Conservation (phyloP, 1,140 invertebrate species). For the Listronotus bonariensis region DNA sequence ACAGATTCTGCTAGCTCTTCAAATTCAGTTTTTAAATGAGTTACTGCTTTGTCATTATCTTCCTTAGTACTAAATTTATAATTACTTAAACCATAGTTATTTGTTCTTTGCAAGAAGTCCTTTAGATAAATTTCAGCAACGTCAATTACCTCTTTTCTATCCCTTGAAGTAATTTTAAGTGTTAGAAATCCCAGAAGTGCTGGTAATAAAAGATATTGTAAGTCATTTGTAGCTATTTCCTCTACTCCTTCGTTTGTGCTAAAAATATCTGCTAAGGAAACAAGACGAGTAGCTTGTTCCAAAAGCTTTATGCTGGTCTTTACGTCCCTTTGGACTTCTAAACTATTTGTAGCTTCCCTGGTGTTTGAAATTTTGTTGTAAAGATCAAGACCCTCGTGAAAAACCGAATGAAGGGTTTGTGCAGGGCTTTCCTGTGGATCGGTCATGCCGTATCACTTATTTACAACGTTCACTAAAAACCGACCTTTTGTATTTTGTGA, state of each 20-base stretch:
- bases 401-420: conserved; percentile 55
- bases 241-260: conserved; percentile 86
- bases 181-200: conserved; percentile 78
- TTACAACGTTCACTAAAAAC: too few relatives aligned
- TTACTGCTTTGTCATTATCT: conserved; percentile 24
- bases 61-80: conserved; percentile 44
- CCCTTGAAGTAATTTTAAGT: conserved; percentile 67
- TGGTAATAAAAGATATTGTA: conserved; percentile 84
- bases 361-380: conserved; percentile 63
- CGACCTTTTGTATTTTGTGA: too few relatives aligned
- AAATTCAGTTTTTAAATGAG: conserved; percentile 44
- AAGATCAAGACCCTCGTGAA: conserved; percentile 64
- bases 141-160: conserved; percentile 71
- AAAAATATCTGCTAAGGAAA: conserved; percentile 80
- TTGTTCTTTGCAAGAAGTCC: conserved; percentile 80
- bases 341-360: conserved; percentile 64
- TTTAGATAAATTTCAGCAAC: conserved; percentile 82
- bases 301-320: conserved; percentile 72
- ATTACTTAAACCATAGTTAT: conserved; percentile 76
- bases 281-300: conserved; percentile 77
- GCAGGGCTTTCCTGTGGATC: conserved; percentile 14
- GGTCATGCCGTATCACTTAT: conserved; percentile 5
- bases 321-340: conserved; percentile 65
- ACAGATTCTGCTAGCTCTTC: conserved; percentile 56
- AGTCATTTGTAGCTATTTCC: conserved; percentile 81